phyloP scores from a whole-genome alignment of 2,113 vertebrate genomes.

The Leiothrix lutea region DNA sequence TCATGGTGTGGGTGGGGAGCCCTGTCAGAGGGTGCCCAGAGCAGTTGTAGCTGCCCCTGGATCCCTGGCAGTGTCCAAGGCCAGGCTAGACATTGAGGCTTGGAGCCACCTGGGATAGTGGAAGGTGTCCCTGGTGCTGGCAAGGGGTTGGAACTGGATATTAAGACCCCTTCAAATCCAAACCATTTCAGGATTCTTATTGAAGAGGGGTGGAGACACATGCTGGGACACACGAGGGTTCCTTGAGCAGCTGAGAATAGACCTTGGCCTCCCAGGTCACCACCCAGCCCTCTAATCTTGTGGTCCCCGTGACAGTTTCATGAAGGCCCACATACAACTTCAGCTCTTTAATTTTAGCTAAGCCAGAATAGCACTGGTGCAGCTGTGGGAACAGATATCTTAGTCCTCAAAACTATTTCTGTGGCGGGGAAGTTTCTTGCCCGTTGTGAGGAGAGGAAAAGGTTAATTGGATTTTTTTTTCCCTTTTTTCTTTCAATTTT shows the following conservation, averaged over 20 bases:
- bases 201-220: neutral
- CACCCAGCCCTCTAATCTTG: slow-evolving; percentile 1
- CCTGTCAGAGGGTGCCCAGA: rapidly evolving
- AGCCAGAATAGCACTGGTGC: neutral
- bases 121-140: neutral
- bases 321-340: neutral
- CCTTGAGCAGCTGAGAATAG: neutral
- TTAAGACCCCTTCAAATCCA: neutral
- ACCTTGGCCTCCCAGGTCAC: neutral
- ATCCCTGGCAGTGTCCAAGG: rapidly evolving
- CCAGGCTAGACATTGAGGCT: neutral
- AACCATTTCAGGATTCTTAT: neutral
- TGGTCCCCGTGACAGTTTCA: neutral
- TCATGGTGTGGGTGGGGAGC: rapidly evolving
- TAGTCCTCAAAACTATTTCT: neutral
- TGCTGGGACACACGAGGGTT: neutral
- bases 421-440: neutral
- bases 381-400: neutral
- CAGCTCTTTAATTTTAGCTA: slow-evolving; percentile 25
- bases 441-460: neutral
- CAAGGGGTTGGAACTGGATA: neutral
- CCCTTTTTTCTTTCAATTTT: rapidly evolving
- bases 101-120: rapidly evolving
- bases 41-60: neutral
- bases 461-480: neutral